A percentile compares a stretch with the other conserved stretches of the same genome.
phyloP scores from a whole-genome alignment of 2,113 vertebrate species.

The Phainopepla nitens region DNA sequence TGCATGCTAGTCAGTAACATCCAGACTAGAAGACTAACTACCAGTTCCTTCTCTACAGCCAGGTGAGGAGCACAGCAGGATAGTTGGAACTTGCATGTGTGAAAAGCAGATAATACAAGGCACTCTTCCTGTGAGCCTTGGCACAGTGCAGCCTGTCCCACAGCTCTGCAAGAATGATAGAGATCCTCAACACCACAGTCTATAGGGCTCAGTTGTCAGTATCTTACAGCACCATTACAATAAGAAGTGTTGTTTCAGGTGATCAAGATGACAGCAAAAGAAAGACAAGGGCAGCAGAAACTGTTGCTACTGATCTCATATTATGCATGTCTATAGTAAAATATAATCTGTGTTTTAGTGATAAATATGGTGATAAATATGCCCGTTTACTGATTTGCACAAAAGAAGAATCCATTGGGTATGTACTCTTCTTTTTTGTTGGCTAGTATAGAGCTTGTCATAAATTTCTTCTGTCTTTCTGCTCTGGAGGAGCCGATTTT shows the following conservation, averaged over 20 bases:
- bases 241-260: rapidly evolving
- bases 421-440: background rate
- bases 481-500: background rate
- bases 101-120: background rate
- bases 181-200: background rate
- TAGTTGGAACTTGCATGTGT: background rate
- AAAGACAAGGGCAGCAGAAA: background rate
- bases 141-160: background rate
- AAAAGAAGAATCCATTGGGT: background rate
- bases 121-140: rapidly evolving
- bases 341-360: background rate
- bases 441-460: background rate
- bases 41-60: background rate
- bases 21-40: background rate
- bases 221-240: background rate
- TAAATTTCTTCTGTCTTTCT: background rate
- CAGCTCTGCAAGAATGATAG: background rate
- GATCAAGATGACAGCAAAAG: background rate
- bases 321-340: background rate
- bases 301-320: background rate
- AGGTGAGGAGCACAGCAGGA: background rate
- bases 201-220: background rate
- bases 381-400: background rate
- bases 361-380: background rate
- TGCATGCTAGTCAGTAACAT: background rate